These are phyloP conservation scores for Oligia fasciuncula DNA, from an alignment of 2,888 invertebrate genomes.

Conservation along the genomic window DNA sequence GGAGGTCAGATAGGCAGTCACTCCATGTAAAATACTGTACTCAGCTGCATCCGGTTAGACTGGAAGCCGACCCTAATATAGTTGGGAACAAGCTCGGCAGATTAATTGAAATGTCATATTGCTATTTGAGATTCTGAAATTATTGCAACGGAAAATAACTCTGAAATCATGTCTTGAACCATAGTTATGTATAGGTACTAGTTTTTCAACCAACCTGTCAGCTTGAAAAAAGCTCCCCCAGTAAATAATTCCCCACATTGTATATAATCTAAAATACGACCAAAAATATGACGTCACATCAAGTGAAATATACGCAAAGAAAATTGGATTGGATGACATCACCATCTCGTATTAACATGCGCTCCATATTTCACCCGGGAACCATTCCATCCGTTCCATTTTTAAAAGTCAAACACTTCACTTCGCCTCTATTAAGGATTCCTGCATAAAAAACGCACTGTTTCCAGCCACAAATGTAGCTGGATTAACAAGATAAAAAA, in stretches of 20 bases:
- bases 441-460: slow-evolving; percentile 53
- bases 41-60: no score
- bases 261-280: slow-evolving; percentile 12
- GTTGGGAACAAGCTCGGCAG: background rate
- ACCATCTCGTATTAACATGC: slow-evolving; percentile 47
- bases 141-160: background rate
- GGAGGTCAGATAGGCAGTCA: background rate
- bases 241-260: slow-evolving; percentile 1
- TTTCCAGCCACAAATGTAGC: slow-evolving; percentile 59
- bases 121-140: background rate
- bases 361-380: slow-evolving; percentile 36
- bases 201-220: background rate
- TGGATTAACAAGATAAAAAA: slow-evolving; percentile 61
- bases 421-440: slow-evolving; percentile 51
- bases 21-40: background rate
- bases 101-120: background rate
- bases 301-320: slow-evolving; percentile 43
- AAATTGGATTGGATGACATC: slow-evolving; percentile 55
- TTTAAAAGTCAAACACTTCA: slow-evolving; percentile 58
- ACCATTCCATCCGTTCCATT: slow-evolving; percentile 40
- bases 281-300: slow-evolving; percentile 36
- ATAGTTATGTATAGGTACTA: background rate
- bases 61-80: no score
- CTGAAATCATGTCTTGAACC: background rate
- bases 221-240: background rate